Evolutionary conservation across 2,113 vertebrate species (phyloP), one percentile per base, ranked within the genome.

Genomic region (Ciconia stormi): DNA sequence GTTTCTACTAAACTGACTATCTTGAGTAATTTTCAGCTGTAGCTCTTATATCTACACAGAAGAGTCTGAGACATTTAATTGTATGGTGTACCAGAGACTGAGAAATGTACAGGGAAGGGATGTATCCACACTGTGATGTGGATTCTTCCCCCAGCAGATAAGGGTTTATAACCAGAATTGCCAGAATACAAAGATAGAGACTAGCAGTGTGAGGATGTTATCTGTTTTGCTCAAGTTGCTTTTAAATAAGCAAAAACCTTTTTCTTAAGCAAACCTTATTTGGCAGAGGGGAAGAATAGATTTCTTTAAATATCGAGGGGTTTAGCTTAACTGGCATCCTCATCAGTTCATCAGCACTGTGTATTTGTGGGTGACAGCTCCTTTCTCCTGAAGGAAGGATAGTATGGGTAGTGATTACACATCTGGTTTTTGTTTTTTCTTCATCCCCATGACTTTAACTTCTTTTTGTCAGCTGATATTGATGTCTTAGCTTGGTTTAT

Each of bases 21-120:
- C 76, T 84, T 8, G 40, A 79, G 61, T 63, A 38, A 87, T 87
- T 87, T 92, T 71, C 70, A 93, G 82, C 79, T 55, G 56, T 47
- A 89, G 80, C 23, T 87, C 69, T 38, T 38, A 38, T 38, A 38
- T 38, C 38, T 38, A 38, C 38, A 38, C 38, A 38, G 38, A 38
- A 38, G 38, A 38, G 8, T 38, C 38, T 38, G 38, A 38, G 38
- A 38, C 38, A 38, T 38, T 38, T 38, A 38, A 38, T 38, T 38
- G 38, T 38, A 38, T 3, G 22, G 18, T 87, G 93, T 94, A 74
- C 83, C 69, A 40, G 82, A 62, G 70, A 13, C 58, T 21, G 36
- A 32, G 79, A 83, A 82, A 23, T 32, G 80, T 29, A 18, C 32
- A 30, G 77, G 46, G 69, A 62, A 80, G 22, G 44, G 82, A 49